Evolutionary conservation across 1,140 invertebrate species (phyloP), one percentile per base, ranked within the genome.

Genomic region (Aethina tumida): DNA sequence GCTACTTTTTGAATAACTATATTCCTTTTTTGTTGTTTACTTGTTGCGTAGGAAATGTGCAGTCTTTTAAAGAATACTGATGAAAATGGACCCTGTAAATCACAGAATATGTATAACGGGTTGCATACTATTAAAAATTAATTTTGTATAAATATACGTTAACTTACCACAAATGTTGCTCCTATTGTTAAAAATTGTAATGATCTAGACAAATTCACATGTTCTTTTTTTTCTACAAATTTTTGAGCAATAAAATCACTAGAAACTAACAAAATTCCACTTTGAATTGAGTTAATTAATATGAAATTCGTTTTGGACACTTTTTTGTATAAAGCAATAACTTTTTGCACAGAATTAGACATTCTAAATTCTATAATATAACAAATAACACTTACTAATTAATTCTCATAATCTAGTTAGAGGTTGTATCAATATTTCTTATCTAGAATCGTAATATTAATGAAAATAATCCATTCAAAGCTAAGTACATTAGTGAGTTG

Each of bases 51-150:
- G n/a, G n/a, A 65, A 31, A 74, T 53, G 35, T 71, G 46, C 22
- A 89, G 56, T 27, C 75, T 46, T 31, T 69, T 67, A 59, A 84
- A 88, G 81, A 82, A 87, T 5, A 61, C 62, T 41, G 71, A 65
- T 14, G 84, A 60, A n/a, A 65, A 62, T 10, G 84, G 84, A 9
- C 81, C 81, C 81, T 84, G 55, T 49, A 58, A 53, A 59, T 64
- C 44, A 56, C 47, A 29, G 8, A 14, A 39, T 9, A 31, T 16
- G n/a, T n/a, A n/a, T n/a, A n/a, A n/a, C n/a, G n/a, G n/a, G n/a
- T n/a, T n/a, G n/a, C n/a, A n/a, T n/a, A n/a, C n/a, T n/a, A n/a
- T n/a, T n/a, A n/a, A n/a, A n/a, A n/a, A n/a, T n/a, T n/a, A n/a
- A n/a, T n/a, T n/a, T n/a, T n/a, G n/a, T n/a, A n/a, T n/a, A n/a